Base-by-base conservation (phyloP, 2,888 invertebrate species). In the Cheilosia urbana region DNA sequence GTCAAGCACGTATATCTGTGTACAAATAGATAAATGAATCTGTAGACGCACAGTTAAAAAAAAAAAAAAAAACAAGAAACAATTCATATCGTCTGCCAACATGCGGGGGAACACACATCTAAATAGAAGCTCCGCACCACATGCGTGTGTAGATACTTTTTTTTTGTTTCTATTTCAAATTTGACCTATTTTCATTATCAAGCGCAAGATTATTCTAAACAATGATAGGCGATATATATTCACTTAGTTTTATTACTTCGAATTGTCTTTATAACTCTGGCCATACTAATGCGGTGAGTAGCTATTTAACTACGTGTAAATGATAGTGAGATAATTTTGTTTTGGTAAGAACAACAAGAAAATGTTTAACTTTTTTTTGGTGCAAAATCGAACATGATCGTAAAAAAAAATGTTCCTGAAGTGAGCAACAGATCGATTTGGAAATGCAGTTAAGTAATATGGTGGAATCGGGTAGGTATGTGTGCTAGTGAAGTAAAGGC, bases 101-200 rank as follows among this genome's bases (percentile, higher is more conserved):
- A 72, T 72, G 81, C 57, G 66, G 66, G 76, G 55, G 60, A 53
- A 85, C 65, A 47, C 45, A 19, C 19, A 49, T 47, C 5, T 47
- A 69, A 53, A 37, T 9, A 37, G 37, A 37, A 75, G 63, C 49
- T n/a, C 47, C 75, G 57, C 58, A 42, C 40, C 57, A 47, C 58
- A 80, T 80, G 75, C 76, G 65, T 76, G 57, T 69, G 63, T 53
- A 62, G 68, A 80, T 78, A 78, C 60, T 68, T 65, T 84, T 65
- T 65, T 84, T 63, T 85, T 13, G 13, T 37, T 71, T 90, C 88
- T 89, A 89, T 91, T 90, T 90, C 89, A 90, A 90, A 91, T 91
- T 91, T 91, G 91, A 91, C 91, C 91, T 90, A 91, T 91, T 91
- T 91, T 91, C 91, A 91, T 91, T 91, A 91, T 91, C 91, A 91